Percentiles rank a stretch among this genome's conserved stretches.
Conservation (phyloP, 2,797 vertebrate species). For the Anas acuta region DNA sequence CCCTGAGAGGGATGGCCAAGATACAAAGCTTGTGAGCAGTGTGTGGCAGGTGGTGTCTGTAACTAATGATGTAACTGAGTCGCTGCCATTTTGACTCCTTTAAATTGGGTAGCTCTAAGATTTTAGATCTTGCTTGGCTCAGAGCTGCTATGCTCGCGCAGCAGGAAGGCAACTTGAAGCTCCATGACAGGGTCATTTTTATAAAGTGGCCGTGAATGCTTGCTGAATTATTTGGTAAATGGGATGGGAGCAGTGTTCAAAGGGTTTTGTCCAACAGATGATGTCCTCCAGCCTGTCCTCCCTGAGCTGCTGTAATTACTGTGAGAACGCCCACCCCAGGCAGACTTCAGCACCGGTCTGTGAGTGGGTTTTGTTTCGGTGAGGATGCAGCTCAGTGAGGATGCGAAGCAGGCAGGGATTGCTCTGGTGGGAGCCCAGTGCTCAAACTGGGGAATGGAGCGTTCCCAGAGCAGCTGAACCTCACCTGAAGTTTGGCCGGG, state of each 20-base stretch:
- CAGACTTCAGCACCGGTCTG: neutral
- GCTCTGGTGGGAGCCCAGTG: rapidly evolving
- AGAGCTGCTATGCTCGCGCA: rapidly evolving
- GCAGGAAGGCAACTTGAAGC: neutral
- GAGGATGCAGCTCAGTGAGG: neutral
- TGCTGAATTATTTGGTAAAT: no score
- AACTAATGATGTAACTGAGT: rapidly evolving
- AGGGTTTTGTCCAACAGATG: neutral
- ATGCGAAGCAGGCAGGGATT: neutral
- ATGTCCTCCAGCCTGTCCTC: neutral
- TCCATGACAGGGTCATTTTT: neutral
- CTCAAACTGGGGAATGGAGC: neutral
- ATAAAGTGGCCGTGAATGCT: rapidly evolving
- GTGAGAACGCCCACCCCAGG: rapidly evolving
- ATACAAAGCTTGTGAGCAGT: rapidly evolving
- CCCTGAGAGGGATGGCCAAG: neutral
- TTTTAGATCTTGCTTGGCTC: neutral
- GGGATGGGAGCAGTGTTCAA: neutral
- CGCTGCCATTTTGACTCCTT: neutral
- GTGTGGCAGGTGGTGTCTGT: rapidly evolving
- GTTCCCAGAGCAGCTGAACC: neutral
- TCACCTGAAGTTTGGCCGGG: rapidly evolving
- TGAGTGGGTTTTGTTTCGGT: neutral
- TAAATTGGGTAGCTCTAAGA: rapidly evolving
- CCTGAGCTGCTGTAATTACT: neutral